Percentiles rank a stretch among this genome's conserved stretches.
These are phyloP conservation scores for Platycheirus rosarum DNA, from an alignment of 2,888 invertebrate genomes.

Conservation along the genomic window DNA sequence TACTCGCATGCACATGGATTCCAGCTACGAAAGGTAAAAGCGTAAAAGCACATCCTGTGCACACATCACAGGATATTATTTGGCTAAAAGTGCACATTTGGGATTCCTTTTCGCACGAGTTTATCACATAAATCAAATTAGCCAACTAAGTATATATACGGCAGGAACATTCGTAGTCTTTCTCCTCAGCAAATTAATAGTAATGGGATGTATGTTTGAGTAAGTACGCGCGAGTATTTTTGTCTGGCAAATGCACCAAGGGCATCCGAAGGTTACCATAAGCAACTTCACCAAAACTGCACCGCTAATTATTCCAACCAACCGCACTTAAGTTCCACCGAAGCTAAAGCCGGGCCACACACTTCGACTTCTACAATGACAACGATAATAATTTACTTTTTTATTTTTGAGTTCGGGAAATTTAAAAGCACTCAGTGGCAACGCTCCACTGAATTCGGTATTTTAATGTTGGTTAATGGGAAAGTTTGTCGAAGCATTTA, in stretches of 20 bases:
- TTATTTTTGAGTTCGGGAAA: conserved; percentile 46
- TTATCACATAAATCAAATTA: conserved; percentile 65
- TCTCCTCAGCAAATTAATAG: conserved; percentile 63
- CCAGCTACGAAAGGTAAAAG: background rate
- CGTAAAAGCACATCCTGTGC: conserved; percentile 23
- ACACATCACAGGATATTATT: conserved; percentile 42
- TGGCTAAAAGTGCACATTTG: conserved; percentile 61
- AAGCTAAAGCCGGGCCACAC: too few species aligned
- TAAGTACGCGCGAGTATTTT: conserved; percentile 4
- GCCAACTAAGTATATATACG: conserved; percentile 22
- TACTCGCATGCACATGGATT: conserved; percentile 32
- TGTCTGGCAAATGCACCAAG: conserved; percentile 43
- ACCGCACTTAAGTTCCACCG: conserved; percentile 46
- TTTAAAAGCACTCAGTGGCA: conserved; percentile 53
- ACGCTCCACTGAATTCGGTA: conserved; percentile 37
- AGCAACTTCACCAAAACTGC: conserved; percentile 22
- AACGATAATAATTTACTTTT: conserved; percentile 50
- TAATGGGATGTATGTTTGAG: conserved; percentile 40
- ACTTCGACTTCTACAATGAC: too few species aligned
- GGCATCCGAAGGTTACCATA: conserved; percentile 49
- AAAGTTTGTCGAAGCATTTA: conserved; percentile 22
- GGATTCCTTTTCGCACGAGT: conserved; percentile 46
- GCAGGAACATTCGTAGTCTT: background rate
- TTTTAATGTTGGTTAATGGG: conserved; percentile 38
- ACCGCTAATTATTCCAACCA: conserved; percentile 47